These are phyloP conservation scores for Puntigrus tetrazona DNA, from an alignment of 2,113 vertebrate species.

Conservation along the genomic window DNA sequence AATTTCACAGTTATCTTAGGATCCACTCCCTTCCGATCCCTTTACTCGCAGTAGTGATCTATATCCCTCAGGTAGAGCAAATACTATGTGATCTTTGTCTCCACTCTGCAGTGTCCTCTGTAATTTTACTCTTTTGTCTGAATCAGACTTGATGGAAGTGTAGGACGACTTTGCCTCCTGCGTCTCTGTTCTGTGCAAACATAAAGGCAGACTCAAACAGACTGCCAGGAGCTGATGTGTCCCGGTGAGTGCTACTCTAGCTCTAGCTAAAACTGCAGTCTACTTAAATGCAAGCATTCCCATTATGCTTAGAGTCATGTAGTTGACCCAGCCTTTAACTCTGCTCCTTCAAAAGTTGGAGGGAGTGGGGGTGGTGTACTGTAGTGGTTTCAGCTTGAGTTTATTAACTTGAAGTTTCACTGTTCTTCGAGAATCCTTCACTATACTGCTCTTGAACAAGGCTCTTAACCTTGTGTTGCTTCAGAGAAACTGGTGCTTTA, in stretches of 20 bases:
- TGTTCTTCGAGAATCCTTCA: neutral
- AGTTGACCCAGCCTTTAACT: neutral
- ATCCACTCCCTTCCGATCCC: slow-evolving; percentile 17
- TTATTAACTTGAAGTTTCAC: neutral
- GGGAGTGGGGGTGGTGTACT: neutral
- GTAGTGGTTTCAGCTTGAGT: slow-evolving; percentile 9
- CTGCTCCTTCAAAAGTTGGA: neutral
- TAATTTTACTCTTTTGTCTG: slow-evolving; percentile 35
- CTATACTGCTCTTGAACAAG: slow-evolving; percentile 2
- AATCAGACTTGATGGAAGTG: neutral
- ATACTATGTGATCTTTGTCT: slow-evolving; percentile 1
- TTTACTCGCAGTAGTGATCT: slow-evolving; percentile 33
- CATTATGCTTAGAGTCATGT: neutral
- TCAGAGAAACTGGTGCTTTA: neutral
- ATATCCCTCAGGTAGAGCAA: neutral
- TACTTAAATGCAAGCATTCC: neutral
- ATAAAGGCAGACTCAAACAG: slow-evolving; percentile 8
- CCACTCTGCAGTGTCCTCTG: slow-evolving; percentile 21
- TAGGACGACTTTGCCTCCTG: neutral
- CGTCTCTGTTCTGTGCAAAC: neutral
- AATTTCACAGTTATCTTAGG: slow-evolving; percentile 56
- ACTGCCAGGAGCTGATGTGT: neutral
- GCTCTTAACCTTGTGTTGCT: neutral
- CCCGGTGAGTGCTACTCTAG: slow-evolving; percentile 1
- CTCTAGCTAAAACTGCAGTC: neutral